Evolutionary conservation across 2,888 invertebrate species (phyloP).

Genomic region (Apamea epomidion): DNA sequence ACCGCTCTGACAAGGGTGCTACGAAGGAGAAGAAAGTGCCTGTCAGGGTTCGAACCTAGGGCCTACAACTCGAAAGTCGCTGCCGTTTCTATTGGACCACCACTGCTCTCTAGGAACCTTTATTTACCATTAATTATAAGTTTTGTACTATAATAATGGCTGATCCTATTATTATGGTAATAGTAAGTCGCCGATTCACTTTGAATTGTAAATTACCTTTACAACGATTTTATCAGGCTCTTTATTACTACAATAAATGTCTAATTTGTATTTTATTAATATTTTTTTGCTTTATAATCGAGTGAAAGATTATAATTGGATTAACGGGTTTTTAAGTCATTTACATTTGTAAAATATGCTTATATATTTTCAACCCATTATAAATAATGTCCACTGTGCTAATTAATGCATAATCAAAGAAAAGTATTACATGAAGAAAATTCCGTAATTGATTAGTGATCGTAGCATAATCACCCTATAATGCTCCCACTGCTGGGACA

Average conservation of each 20-base stretch:
- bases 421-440: background rate
- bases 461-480: too few relatives aligned
- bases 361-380: background rate
- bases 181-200: slow-evolving; percentile 51
- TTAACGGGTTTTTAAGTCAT: slow-evolving; percentile 23
- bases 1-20: too few relatives aligned
- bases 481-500: too few relatives aligned
- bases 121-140: slow-evolving; percentile 56
- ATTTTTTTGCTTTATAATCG: slow-evolving; percentile 18
- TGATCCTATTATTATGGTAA: slow-evolving; percentile 63
- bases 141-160: slow-evolving; percentile 41
- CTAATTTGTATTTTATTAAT: slow-evolving; percentile 56
- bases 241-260: slow-evolving; percentile 59
- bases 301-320: slow-evolving; percentile 38
- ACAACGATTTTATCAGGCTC: slow-evolving; percentile 35
- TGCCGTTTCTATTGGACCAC: too few relatives aligned
- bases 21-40: too few relatives aligned
- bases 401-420: slow-evolving; percentile 8
- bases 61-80: too few relatives aligned
- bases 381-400: slow-evolving; percentile 9
- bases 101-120: background rate
- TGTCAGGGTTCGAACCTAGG: too few relatives aligned
- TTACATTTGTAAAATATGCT: slow-evolving; percentile 14
- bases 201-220: slow-evolving; percentile 60
- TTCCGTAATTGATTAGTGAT: background rate